Conservation (phyloP, 2,113 vertebrate species). For the Vireo altiloquus region DNA sequence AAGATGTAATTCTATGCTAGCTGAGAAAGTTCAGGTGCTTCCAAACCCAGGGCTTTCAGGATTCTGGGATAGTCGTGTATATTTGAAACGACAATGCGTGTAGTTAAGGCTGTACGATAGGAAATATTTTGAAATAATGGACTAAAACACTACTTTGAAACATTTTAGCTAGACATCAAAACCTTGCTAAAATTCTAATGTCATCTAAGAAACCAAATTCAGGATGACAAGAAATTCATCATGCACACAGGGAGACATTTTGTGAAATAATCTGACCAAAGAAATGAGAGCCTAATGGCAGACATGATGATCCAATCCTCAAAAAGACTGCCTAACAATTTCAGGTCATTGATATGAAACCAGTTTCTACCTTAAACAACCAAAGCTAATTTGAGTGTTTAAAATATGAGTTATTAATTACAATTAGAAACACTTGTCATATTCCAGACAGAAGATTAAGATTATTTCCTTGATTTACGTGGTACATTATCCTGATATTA, state of each 20-base stretch:
- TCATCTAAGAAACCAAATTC: background rate
- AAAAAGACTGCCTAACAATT: background rate
- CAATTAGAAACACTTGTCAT: constrained; percentile 55
- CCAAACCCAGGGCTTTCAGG: background rate
- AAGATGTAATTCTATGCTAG: background rate
- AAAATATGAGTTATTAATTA: constrained; percentile 51
- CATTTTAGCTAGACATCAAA: background rate
- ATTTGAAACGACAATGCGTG: background rate
- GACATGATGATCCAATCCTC: background rate
- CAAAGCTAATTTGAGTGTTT: constrained; percentile 8
- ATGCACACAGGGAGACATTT: background rate
- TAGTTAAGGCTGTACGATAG: accelerated
- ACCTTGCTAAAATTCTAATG: background rate
- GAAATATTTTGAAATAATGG: background rate
- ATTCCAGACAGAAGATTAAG: constrained; percentile 39
- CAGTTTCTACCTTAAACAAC: constrained; percentile 8
- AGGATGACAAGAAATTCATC: background rate
- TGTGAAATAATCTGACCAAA: background rate
- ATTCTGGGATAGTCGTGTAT: accelerated
- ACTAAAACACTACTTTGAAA: background rate
- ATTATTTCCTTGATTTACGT: constrained; percentile 34
- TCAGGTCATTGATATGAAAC: background rate
- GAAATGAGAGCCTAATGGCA: background rate
- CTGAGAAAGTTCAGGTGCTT: background rate
- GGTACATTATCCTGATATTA: constrained; percentile 20